Evolutionary conservation across 1,140 invertebrate species (phyloP).

Genomic region (Gonatopus flavifemur): DNA sequence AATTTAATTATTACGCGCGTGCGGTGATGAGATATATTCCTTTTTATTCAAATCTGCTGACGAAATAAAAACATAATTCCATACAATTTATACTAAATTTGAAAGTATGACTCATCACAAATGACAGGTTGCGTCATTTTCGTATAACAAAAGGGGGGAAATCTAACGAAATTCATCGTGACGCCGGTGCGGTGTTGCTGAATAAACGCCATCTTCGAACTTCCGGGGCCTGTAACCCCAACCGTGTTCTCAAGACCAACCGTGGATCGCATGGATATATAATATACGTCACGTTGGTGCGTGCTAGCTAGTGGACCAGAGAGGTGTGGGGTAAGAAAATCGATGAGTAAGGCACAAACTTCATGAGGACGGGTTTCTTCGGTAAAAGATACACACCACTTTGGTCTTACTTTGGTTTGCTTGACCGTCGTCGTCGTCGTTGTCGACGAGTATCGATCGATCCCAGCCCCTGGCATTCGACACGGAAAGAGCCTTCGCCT

Average conservation of each 20-base stretch:
- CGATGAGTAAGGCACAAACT: conserved; percentile 26
- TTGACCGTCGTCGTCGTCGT: conserved; percentile 30
- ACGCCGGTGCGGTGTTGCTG: neutral
- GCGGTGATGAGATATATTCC: too few species aligned
- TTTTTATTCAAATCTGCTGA: too few species aligned
- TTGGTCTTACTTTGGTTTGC: too few species aligned
- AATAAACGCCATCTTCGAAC: conserved; percentile 3
- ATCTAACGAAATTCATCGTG: conserved; percentile 22
- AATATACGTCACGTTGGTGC: too few species aligned
- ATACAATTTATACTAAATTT: too few species aligned
- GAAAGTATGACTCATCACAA: too few species aligned
- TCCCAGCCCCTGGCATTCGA: conserved; percentile 22
- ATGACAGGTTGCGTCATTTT: too few species aligned
- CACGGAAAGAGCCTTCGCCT: conserved; percentile 7
- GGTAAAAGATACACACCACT: conserved; percentile 1
- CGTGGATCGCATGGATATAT: neutral
- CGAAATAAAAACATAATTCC: too few species aligned
- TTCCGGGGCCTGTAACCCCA: conserved; percentile 17
- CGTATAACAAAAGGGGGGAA: too few species aligned
- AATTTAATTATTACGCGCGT: too few species aligned
- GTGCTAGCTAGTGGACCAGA: neutral
- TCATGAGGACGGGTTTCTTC: conserved; percentile 23
- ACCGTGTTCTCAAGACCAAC: neutral
- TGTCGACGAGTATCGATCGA: conserved; percentile 29
- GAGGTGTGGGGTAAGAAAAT: conserved; percentile 17